phyloP scores from a whole-genome alignment of 2,888 invertebrate genomes.

The Nephrotoma guestfalica region DNA sequence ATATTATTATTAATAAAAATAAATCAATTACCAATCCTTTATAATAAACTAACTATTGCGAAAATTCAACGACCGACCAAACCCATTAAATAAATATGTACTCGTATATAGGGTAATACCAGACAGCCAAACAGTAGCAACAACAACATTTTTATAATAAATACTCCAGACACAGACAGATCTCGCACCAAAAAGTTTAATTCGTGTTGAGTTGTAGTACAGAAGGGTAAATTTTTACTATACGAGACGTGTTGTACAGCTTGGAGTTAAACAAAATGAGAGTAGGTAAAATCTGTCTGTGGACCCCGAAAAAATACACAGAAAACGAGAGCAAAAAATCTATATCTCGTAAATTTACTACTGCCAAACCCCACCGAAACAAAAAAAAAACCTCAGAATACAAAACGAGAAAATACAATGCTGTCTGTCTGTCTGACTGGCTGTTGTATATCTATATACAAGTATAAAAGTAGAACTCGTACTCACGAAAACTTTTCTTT shows the following conservation, averaged over 20 bases:
- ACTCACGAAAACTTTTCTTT: not conserved
- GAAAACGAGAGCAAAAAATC: not conserved
- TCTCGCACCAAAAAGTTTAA: not conserved
- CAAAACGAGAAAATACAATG: not conserved
- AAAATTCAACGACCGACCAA: not conserved
- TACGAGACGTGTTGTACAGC: not conserved
- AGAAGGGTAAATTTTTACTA: not conserved
- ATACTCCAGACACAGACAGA: not conserved
- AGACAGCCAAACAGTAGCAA: not conserved
- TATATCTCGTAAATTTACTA: not conserved
- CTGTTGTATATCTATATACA: not conserved
- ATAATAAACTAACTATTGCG: not conserved
- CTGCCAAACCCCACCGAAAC: not conserved
- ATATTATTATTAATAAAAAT: not conserved
- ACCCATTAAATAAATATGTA: not conserved
- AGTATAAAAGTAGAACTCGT: not conserved
- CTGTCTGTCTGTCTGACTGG: not conserved
- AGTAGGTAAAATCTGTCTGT: not conserved
- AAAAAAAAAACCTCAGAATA: not conserved
- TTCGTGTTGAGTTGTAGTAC: not conserved
- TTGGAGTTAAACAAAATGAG: not conserved
- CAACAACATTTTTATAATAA: not conserved
- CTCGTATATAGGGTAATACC: not conserved
- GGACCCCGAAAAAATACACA: not conserved
- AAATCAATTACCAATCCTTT: not conserved